Evolutionary conservation across 1,140 invertebrate genomes (phyloP), one percentile per base, ranked within the genome.

Genomic region (Drosophila ogumai): DNA sequence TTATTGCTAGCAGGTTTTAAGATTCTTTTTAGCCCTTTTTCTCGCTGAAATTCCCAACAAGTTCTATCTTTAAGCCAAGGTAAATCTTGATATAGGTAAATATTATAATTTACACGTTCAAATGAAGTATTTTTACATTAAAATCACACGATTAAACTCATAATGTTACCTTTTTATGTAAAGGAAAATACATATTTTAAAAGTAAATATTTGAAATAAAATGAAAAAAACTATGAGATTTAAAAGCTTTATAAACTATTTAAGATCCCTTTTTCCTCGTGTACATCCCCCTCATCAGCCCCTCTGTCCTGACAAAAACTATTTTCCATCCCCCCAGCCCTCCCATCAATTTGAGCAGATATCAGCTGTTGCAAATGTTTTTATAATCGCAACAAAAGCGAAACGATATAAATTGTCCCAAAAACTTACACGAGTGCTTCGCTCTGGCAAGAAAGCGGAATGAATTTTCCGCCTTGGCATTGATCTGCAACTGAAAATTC

Each of bases 341-440:
- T 1, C 49, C 75, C 79, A 79, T 82, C 79, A 87, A 82, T 86
- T 76, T 60, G 32, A 38, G 65, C 41, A 46, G 58, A 87, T 87
- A 87, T 86, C 84, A 86, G 82, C 82, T 86, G 82, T 87, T 72
- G 74, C 79, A 86, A 86, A 86, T 86, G 82, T 79, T 86, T 86
- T 87, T 86, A 87, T 86, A 87, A 86, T 86, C 82, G 75, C 65
- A 59, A 68, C 46, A 52, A 41, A 50, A 67, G 49, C 38, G 46
- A 34, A 56, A 22, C 54, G 40, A 76, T 46, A 76, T 67, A 76
- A 76, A 76, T 67, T 59, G 54, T 58, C 36, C 52, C 54, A 46
- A 54, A 73, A 54, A 60, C 43, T 57, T 71, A 28, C 34, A 15
- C 31, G 31, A 68, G 61, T 49, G 31, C n/a, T 32, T 7, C 34